A percentile compares a stretch with the other conserved stretches of the same genome.
These are phyloP conservation scores for Porites australiensis DNA, from an alignment of 64 coral and sea anemone species.

Conservation along the genomic window DNA sequence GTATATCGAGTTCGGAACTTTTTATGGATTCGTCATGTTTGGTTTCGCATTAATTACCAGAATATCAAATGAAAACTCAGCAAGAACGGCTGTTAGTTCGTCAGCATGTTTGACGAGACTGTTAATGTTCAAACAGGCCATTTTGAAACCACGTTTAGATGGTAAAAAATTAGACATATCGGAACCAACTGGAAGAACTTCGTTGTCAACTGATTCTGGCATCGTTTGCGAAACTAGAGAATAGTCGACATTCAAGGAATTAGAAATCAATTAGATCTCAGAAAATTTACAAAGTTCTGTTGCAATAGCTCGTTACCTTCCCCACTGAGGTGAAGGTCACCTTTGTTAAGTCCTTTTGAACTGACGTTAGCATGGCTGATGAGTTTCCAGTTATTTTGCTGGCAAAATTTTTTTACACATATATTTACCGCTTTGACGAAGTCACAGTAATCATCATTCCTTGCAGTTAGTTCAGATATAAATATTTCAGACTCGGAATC, in stretches of 20 bases:
- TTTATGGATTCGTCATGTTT: background rate
- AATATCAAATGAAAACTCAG: background rate
- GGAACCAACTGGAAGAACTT: too few relatives aligned
- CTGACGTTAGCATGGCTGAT: background rate
- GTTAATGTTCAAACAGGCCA: too few relatives aligned
- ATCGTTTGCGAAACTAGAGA: too few relatives aligned
- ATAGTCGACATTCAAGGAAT: too few relatives aligned
- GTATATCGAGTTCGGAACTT: background rate
- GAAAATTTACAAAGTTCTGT: too few relatives aligned
- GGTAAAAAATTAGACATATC: too few relatives aligned
- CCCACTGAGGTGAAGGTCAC: background rate
- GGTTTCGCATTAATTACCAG: constrained; percentile 1
- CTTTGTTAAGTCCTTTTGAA: too few relatives aligned
- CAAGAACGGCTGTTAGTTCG: too few relatives aligned
- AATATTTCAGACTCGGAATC: background rate
- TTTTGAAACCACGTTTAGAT: too few relatives aligned
- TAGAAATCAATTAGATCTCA: too few relatives aligned
- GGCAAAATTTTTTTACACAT: background rate
- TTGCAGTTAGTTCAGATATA: constrained; percentile 3
- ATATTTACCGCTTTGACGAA: background rate
- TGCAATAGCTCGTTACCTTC: background rate
- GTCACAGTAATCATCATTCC: background rate
- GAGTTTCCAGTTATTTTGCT: constrained; percentile 4
- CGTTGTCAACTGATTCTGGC: too few relatives aligned
- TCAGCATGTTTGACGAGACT: too few relatives aligned